These are phyloP conservation scores for Falco concolor DNA, from an alignment of 2,797 vertebrate species.

Conservation along the genomic window DNA sequence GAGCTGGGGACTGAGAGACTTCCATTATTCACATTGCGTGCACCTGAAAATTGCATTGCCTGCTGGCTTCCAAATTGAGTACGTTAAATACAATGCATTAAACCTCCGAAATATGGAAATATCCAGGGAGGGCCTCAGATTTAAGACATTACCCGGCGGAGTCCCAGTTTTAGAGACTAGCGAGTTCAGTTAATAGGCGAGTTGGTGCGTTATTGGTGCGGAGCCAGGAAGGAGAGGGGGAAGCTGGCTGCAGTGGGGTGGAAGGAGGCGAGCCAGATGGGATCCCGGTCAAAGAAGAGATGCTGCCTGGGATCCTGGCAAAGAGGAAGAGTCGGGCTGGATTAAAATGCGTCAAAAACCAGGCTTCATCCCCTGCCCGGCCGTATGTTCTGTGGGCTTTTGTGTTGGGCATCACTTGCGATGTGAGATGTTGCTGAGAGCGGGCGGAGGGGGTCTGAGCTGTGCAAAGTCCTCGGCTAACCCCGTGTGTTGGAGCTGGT, in stretches of 20 bases:
- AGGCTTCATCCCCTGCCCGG: neutral
- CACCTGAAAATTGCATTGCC: slow-evolving; percentile 41
- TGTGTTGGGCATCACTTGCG: neutral
- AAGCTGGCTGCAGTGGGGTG: neutral
- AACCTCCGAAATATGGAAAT: slow-evolving; percentile 18
- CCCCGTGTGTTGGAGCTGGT: neutral
- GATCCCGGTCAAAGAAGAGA: neutral
- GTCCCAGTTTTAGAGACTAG: neutral
- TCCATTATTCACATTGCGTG: neutral
- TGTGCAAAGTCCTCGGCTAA: neutral
- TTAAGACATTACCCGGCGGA: neutral
- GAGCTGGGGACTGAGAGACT: neutral
- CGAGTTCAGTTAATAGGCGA: neutral
- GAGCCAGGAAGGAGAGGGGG: neutral
- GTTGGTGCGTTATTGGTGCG: neutral
- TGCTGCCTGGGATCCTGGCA: neutral
- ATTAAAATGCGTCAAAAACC: neutral
- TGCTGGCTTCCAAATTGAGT: slow-evolving; percentile 26
- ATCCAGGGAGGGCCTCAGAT: neutral
- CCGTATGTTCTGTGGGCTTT: rapidly evolving
- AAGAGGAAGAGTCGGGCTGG: neutral
- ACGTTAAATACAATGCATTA: slow-evolving; percentile 28
- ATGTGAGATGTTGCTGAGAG: neutral
- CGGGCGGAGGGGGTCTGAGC: neutral
- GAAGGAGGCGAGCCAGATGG: neutral